Conservation (phyloP, 2,797 vertebrate genomes). For the Syngnathus rostellatus region DNA sequence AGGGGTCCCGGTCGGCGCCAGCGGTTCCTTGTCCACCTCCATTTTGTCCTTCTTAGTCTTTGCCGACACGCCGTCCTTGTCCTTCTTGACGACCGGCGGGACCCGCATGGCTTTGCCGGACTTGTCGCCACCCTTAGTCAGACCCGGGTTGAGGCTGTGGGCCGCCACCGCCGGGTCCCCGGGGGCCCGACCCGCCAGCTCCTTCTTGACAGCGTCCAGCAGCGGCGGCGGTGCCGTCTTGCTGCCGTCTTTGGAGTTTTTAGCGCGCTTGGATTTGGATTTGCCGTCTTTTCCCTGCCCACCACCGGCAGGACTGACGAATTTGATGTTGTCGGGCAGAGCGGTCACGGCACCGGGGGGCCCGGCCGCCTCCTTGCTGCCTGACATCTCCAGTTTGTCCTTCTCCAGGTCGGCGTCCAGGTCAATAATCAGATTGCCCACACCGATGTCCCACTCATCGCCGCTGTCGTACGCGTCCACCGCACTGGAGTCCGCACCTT, state of each 20-base stretch:
- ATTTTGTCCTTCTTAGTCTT: constrained; percentile 93
- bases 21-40: constrained; percentile 71
- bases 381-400: constrained; percentile 96
- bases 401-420: constrained; percentile 98
- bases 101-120: constrained; percentile 77
- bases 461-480: constrained; percentile 97
- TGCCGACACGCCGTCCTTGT: constrained; percentile 80
- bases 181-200: constrained; percentile 75
- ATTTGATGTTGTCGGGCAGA: constrained; percentile 92
- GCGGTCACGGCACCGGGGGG: constrained; percentile 82
- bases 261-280: constrained; percentile 94
- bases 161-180: constrained; percentile 59
- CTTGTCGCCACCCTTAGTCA: constrained; percentile 80
- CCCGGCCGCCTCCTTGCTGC: constrained; percentile 84
- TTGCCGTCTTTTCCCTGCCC: constrained; percentile 85
- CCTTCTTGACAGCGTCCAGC: constrained; percentile 82
- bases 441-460: constrained; percentile 98
- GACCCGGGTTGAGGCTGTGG: constrained; percentile 58
- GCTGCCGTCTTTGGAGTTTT: constrained; percentile 85
- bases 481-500: constrained; percentile 94
- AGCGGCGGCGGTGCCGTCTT: constrained; percentile 71
- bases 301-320: constrained; percentile 81
- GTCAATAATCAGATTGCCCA: constrained; percentile 98
- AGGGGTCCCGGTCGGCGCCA: constrained; percentile 57
- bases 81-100: constrained; percentile 81